These are phyloP conservation scores for Rutpela maculata DNA, from an alignment of 2,888 invertebrate genomes.

Conservation along the genomic window DNA sequence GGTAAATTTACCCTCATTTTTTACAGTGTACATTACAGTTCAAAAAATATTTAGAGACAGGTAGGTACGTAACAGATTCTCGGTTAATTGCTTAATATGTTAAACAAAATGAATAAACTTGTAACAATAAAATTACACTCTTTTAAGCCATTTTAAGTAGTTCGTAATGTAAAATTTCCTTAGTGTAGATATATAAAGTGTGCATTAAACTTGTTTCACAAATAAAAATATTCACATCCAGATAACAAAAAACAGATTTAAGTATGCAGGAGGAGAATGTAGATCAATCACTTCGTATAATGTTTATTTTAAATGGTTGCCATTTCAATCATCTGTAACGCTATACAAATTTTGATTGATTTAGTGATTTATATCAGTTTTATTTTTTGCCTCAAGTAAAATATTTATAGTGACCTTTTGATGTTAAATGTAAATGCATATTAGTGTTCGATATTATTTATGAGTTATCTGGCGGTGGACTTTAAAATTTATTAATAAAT, in stretches of 20 bases:
- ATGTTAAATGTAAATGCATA: constrained; percentile 5
- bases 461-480: neutral
- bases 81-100: no score
- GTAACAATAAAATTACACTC: neutral
- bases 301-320: constrained; percentile 13
- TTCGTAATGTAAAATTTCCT: neutral
- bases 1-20: no score
- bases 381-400: constrained; percentile 4
- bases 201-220: neutral
- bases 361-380: constrained; percentile 13
- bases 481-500: neutral
- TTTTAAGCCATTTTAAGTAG: constrained; percentile 18
- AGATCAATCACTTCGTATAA: constrained; percentile 18
- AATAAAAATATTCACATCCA: constrained; percentile 8
- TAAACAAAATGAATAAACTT: neutral
- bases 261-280: neutral
- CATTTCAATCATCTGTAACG: constrained; percentile 2
- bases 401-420: neutral
- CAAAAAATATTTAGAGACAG: no score
- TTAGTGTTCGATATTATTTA: neutral
- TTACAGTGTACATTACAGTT: no score
- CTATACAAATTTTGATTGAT: constrained; percentile 24
- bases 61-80: no score
- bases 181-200: neutral
- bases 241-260: neutral